A percentile compares a stretch with the other conserved stretches of the same genome.
Evolutionary conservation across 1,140 invertebrate species (phyloP).

Genomic region (Nephila pilipes): DNA sequence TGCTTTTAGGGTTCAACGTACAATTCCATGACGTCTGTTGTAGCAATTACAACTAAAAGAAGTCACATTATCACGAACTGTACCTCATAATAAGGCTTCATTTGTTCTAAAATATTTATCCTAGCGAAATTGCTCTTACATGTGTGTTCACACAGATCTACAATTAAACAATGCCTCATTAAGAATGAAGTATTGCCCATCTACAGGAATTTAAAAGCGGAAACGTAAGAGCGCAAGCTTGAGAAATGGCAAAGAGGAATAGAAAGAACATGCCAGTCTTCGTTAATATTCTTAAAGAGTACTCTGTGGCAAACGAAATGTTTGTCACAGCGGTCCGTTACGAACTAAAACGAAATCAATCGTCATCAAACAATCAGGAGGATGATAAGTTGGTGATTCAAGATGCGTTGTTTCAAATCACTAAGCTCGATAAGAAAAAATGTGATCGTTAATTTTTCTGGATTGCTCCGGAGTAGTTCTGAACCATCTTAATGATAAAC

Average conservation of each 20-base stretch:
- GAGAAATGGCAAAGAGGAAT: constrained; percentile 15
- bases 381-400: not conserved
- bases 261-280: not conserved
- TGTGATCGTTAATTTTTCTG: not conserved
- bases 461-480: not conserved
- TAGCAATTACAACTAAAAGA: not conserved
- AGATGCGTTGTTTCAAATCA: not conserved
- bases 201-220: constrained; percentile 15
- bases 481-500: not conserved
- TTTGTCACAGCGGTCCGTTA: not conserved
- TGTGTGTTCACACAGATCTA: constrained; percentile 3
- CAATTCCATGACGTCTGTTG: not conserved
- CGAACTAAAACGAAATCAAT: not conserved
- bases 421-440: not conserved
- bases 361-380: not conserved
- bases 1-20: no score
- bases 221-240: not conserved
- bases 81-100: not conserved
- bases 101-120: not conserved
- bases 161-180: constrained; percentile 23
- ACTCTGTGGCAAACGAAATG: not conserved
- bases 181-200: constrained; percentile 13
- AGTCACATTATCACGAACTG: not conserved
- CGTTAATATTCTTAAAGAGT: not conserved
- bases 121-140: not conserved